Evolutionary conservation across 2,797 vertebrate genomes (phyloP), one percentile per base, ranked within the genome.

Genomic region (Malurus splendens): DNA sequence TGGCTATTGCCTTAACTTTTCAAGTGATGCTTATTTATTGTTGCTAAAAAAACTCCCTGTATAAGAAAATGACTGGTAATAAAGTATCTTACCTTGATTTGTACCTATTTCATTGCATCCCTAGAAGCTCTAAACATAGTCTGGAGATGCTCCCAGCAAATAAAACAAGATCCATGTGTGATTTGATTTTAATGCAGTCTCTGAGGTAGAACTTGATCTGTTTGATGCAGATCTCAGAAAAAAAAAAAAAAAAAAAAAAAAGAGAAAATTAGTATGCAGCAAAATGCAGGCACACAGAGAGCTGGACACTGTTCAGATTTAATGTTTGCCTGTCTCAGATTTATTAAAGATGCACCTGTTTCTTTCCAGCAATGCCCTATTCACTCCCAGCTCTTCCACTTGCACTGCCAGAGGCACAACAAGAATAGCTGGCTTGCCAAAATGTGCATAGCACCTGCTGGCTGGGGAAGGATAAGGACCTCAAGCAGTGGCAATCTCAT

Each of bases 261-360:
- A 11, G 28, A 87, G 18, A 82, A 55, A 91, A 95, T 89, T 90
- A 93, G 23, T 57, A 87, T 93, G 62, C 84, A 92, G 73, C 20
- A 72, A 89, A 91, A 84, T 15, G 10, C 64, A 89, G 77, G 28
- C 74, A 71, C 60, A 89, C 60, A 59, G 73, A 82, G 73, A 89
- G 39, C 74, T 89, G 71, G 80, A 84, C 80, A 61, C n/a, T 38
- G 50, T 84, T 95, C 71, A 88, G 71, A 65, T 86, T 71, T 54
- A 76, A 86, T n/a, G n/a, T 82, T 93, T 90, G 25, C 28, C 33
- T 79, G 32, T 67, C 79, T 87, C 89, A 95, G 59, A 90, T 93
- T 89, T 93, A 94, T 93, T 94, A 90, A 79, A 79, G 72, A 90
- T 86, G 77, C 82, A 92, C 90, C 77, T 87, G 78, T 45, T 92